Base-by-base conservation (phyloP, 2,888 invertebrate genomes). In the Drosophila trichaetosa region DNA sequence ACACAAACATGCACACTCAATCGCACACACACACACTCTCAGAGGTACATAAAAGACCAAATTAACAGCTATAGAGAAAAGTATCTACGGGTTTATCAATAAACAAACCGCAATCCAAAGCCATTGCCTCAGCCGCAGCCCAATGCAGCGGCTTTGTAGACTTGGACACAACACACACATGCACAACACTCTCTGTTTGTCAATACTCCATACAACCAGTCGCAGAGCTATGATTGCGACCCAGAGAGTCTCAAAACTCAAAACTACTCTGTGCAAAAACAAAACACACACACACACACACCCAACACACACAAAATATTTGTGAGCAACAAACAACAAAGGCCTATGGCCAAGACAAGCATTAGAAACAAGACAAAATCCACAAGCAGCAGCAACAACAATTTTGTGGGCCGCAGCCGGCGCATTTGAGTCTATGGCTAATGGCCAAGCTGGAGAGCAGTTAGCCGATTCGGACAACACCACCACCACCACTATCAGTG, bases 31-130 rank as follows among this genome's bases (percentile, higher is more conserved):
- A 69, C 54, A 57, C 46, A 16, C 7, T 53, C 36, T 36, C 34
- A 68, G 69, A 65, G 73, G 76, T 70, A 80, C 79, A 83, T 78
- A 84, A 80, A 87, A 80, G 87, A 87, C 87, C 83, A 90, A 88
- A 87, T 91, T 87, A 91, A 90, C 90, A 87, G 86, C 83, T 89
- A 89, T 79, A 70, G 79, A 80, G 77, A 73, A 82, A 79, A 84
- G 72, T 84, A 84, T 83, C 80, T 81, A 81, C 69, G 80, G 78
- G 82, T 82, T 86, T 82, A 87, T 89, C 89, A 89, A 83, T 89
- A 87, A 85, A 80, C 81, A 82, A 89, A 86, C 88, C 79, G 83
- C 84, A 83, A 79, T 74, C 78, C 76, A 75, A 69, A 69, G 76
- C 60, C 73, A 57, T 57, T 57, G 57, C 42, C 57, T 42, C 66